Conservation (phyloP, 2,888 invertebrate species). For the Caradrina kadenii region DNA sequence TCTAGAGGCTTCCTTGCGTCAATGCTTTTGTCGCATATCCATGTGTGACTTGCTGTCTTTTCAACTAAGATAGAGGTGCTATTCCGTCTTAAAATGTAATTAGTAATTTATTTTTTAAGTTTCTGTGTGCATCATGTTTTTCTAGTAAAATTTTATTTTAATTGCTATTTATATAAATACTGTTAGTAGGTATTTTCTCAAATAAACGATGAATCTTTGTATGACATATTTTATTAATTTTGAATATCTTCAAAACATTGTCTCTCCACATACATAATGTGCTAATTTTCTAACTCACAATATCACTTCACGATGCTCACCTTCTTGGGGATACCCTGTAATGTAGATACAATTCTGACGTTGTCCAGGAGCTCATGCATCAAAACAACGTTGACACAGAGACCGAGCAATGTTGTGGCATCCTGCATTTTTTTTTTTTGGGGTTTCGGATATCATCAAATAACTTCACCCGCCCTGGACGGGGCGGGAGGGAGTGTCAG, state of each 20-base stretch:
- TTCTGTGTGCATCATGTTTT: background rate
- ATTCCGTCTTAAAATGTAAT: constrained; percentile 3
- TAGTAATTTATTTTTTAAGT: constrained; percentile 11
- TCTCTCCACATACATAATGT: constrained; percentile 30
- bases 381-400: constrained; percentile 8
- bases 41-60: background rate
- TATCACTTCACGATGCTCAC: constrained; percentile 65
- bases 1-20: background rate
- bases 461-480: too few species aligned
- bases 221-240: constrained; percentile 54
- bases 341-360: constrained; percentile 41
- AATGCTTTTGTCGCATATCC: background rate
- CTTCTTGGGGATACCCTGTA: constrained; percentile 71
- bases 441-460: too few species aligned
- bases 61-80: background rate
- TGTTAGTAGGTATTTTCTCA: constrained; percentile 6
- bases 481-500: too few species aligned
- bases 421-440: too few species aligned
- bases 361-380: constrained; percentile 13
- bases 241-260: constrained; percentile 44
- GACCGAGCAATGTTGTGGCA: constrained; percentile 8
- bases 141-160: background rate
- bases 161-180: constrained; percentile 24
- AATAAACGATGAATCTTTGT: constrained; percentile 40
- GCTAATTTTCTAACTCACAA: constrained; percentile 65